Evolutionary conservation across 2,113 vertebrate species (phyloP).

Genomic region (human): GRCh38 chr19:19101501-19102000

Average conservation of each 20-base stretch:
- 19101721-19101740: background rate
- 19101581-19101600: background rate
- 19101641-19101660: background rate
- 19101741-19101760: background rate
- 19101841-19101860: constrained; percentile 97
- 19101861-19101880: constrained; percentile 99
- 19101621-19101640: background rate
- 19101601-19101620: background rate
- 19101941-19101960: background rate
- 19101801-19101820: constrained; percentile 93
- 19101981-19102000: too few species aligned
- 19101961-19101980: background rate
- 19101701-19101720: background rate
- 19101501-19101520: background rate
- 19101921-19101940: background rate
- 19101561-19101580: background rate
- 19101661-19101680: background rate
- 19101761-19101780: constrained; percentile 77
- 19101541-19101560: background rate
- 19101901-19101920: background rate
- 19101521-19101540: background rate
- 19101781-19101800: constrained; percentile 87
- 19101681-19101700: background rate
- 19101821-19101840: constrained; percentile 95
- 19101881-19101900: constrained; percentile 89